Percentiles rank a stretch among this genome's conserved stretches.
Evolutionary conservation across 2,113 vertebrate species (phyloP).

Genomic region (Rhinolophus ferrumequinum): DNA sequence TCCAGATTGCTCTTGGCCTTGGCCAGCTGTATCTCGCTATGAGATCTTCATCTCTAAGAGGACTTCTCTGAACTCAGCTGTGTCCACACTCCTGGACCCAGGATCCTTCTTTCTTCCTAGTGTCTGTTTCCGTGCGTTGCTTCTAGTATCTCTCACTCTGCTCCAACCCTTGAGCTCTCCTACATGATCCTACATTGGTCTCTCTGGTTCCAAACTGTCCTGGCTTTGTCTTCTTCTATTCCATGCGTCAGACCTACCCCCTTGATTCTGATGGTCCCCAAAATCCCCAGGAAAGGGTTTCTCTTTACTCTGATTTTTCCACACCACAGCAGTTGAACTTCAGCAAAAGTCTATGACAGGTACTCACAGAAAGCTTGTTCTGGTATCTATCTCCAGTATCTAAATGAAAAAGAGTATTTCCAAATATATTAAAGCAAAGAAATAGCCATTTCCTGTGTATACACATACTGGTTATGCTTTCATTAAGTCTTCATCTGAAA

Average conservation of each 20-base stretch:
- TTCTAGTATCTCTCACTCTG: background rate
- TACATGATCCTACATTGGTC: background rate
- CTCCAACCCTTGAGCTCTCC: background rate
- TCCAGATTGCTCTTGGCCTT: background rate
- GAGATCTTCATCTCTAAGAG: background rate
- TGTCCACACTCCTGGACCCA: no score
- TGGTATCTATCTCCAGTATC: background rate
- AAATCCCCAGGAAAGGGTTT: background rate
- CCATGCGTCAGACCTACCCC: background rate
- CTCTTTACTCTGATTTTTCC: background rate
- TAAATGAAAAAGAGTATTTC: background rate
- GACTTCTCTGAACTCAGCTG: background rate
- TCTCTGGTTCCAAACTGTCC: background rate
- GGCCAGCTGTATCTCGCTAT: background rate
- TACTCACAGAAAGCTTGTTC: background rate
- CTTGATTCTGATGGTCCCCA: background rate
- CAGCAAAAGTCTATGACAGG: background rate
- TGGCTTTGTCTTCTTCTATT: background rate
- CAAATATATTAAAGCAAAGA: conserved; percentile 27
- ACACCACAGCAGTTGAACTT: background rate
- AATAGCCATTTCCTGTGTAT: background rate
- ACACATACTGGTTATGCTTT: background rate
- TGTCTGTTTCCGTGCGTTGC: background rate
- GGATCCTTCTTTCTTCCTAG: background rate
- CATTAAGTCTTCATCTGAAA: background rate